Percentiles rank a stretch among this genome's conserved stretches.
Evolutionary conservation across 2,113 vertebrate species (phyloP).

Genomic region (Puntigrus tetrazona): DNA sequence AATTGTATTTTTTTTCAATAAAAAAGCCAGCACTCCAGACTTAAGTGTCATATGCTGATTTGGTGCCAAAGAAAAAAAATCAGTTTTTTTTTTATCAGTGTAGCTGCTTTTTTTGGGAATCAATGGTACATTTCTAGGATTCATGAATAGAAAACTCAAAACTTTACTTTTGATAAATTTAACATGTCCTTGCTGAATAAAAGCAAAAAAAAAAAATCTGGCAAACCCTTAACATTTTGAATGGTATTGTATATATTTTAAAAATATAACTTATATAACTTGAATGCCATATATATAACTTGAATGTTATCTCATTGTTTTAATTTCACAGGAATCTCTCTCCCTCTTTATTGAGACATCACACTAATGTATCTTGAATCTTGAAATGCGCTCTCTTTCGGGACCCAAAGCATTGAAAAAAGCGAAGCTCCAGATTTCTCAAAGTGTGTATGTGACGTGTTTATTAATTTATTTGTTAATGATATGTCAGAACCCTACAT

Average conservation of each 20-base stretch:
- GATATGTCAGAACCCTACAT: slow-evolving; percentile 69
- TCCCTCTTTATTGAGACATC: background rate
- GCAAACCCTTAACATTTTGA: too few species aligned
- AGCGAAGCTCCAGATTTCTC: background rate
- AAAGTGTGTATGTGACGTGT: slow-evolving; percentile 7
- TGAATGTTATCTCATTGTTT: background rate
- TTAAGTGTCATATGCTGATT: background rate
- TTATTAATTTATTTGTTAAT: slow-evolving; percentile 37
- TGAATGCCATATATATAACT: background rate
- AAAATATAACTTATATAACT: background rate
- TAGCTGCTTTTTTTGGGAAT: background rate
- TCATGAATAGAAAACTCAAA: background rate
- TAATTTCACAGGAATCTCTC: background rate
- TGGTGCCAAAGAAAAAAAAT: background rate
- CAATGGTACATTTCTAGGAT: background rate
- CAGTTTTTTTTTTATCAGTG: too few species aligned
- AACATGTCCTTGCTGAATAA: background rate
- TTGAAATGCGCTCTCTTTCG: background rate
- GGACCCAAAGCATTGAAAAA: background rate
- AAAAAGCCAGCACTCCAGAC: background rate
- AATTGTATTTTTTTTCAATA: too few species aligned
- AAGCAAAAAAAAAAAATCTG: background rate
- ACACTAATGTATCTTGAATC: background rate
- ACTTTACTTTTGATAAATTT: background rate
- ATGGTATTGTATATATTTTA: background rate